Evolutionary conservation across 2,113 vertebrate species (phyloP), one percentile per base, ranked within the genome.

Genomic region (Bostrychus sinensis): DNA sequence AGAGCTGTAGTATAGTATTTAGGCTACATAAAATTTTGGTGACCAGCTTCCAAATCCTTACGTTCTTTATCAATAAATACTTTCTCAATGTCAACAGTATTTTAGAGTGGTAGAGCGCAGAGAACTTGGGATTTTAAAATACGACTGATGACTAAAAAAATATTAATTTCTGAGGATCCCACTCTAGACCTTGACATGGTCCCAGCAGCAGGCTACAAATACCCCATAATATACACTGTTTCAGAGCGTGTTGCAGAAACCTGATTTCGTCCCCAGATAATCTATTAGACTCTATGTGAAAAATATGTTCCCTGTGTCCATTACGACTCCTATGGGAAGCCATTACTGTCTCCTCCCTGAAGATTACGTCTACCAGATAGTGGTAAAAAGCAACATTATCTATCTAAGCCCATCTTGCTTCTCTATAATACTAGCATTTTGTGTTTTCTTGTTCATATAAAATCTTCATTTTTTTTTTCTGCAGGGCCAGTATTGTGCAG

Each of bases 401-500:
- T 25, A 48, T 66, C 25, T 63, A 70, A 75, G 72, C 30, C 32
- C 36, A 16, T 38, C 65, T 72, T 59, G 72, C 39, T 39, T 39
- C 3, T 22, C 3, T 19, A 34, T 55, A 36, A 28, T 56, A 6
- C 53, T 13, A 30, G 51, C 20, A 46, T 62, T 39, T n/a, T 42
- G 8, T 0, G 1, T 23, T 57, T 62, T 12, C n/a, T 38, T 23
- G 45, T 48, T 48, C 45, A 48, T 48, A 22, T 48, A 48, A 48
- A 25, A 48, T 48, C 45, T 42, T 20, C 12, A 12, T 59, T 13
- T 38, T 1, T 4, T 19, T 19, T 23, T 39, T 68, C 2, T 41
- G 13, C 75, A 99, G 96, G 83, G 96, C 96, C 59, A 98, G 96
- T 59, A 96, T 98, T 25, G 94, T 98, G 62, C 96, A 98, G 91